Evolutionary conservation across 2,888 invertebrate species (phyloP).

Genomic region (Chaetogeoica ovagalla): DNA sequence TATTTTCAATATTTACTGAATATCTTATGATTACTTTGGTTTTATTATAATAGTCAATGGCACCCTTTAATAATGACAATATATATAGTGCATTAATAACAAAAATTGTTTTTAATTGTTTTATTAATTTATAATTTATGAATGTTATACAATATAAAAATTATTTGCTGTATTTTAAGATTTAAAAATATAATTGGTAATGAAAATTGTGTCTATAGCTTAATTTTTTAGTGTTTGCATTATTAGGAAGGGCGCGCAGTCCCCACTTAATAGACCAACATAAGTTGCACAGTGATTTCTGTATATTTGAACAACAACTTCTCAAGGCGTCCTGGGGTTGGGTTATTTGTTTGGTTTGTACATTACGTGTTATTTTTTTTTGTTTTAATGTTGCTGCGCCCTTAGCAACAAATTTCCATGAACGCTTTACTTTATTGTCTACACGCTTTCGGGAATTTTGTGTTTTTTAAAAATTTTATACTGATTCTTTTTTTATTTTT

Average conservation of each 20-base stretch:
- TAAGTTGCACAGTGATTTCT: slow-evolving; percentile 5
- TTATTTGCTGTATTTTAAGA: slow-evolving; percentile 9
- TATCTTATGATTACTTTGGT: background rate
- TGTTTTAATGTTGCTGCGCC: slow-evolving; percentile 35
- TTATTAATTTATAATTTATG: slow-evolving; percentile 34
- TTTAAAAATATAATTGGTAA: slow-evolving; percentile 18
- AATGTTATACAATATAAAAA: slow-evolving; percentile 34
- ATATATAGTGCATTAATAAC: slow-evolving; percentile 24
- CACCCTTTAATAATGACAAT: slow-evolving; percentile 40
- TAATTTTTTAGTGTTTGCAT: slow-evolving; percentile 35
- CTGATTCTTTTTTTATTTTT: slow-evolving; percentile 45
- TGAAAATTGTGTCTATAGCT: slow-evolving; percentile 24
- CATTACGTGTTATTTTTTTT: slow-evolving; percentile 2
- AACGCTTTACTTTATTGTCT: slow-evolving; percentile 46
- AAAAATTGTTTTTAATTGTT: background rate
- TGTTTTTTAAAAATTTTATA: slow-evolving; percentile 25
- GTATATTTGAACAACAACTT: slow-evolving; percentile 6
- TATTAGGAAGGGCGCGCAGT: slow-evolving; percentile 34
- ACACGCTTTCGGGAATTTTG: slow-evolving; percentile 52
- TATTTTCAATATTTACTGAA: slow-evolving; percentile 1
- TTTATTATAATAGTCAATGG: slow-evolving; percentile 15
- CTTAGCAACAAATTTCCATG: slow-evolving; percentile 38
- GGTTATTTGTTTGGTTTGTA: slow-evolving; percentile 17
- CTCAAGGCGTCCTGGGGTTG: slow-evolving; percentile 47
- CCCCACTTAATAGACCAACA: background rate